Percentiles rank a stretch among this genome's conserved stretches.
Evolutionary conservation across 1,140 invertebrate genomes (phyloP).

Genomic region (Plutomurus gul): DNA sequence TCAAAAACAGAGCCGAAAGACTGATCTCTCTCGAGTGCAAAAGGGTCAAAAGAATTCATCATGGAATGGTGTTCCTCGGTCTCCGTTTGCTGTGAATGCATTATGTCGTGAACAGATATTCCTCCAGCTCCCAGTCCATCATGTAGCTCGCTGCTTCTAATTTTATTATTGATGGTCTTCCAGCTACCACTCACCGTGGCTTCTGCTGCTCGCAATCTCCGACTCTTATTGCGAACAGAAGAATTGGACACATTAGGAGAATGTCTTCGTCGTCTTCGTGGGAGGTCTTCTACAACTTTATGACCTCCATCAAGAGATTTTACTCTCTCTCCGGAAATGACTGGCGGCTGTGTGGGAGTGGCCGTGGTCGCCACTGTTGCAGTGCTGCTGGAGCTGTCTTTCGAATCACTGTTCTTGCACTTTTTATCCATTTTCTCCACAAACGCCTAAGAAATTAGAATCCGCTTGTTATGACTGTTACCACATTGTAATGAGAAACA

Average conservation of each 20-base stretch:
- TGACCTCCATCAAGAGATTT: not conserved
- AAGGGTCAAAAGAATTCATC: slow-evolving; percentile 40
- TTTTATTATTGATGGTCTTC: not conserved
- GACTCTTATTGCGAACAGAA: not conserved
- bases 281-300: not conserved
- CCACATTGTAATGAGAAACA: no score
- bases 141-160: not conserved
- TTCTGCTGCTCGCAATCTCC: not conserved
- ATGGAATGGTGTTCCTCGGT: not conserved
- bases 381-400: no score
- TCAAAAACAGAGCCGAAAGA: slow-evolving; percentile 33
- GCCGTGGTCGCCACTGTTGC: not conserved
- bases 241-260: not conserved
- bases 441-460: not conserved
- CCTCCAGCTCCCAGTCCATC: not conserved
- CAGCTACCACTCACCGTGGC: not conserved
- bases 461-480: no score
- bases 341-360: not conserved
- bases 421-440: not conserved
- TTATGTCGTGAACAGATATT: not conserved
- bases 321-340: not conserved
- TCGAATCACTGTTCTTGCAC: not conserved
- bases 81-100: not conserved
- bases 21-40: slow-evolving; percentile 28
- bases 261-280: not conserved